These are phyloP conservation scores for Sepioteuthis lessoniana DNA, from an alignment of 2,888 invertebrate genomes.

Conservation along the genomic window DNA sequence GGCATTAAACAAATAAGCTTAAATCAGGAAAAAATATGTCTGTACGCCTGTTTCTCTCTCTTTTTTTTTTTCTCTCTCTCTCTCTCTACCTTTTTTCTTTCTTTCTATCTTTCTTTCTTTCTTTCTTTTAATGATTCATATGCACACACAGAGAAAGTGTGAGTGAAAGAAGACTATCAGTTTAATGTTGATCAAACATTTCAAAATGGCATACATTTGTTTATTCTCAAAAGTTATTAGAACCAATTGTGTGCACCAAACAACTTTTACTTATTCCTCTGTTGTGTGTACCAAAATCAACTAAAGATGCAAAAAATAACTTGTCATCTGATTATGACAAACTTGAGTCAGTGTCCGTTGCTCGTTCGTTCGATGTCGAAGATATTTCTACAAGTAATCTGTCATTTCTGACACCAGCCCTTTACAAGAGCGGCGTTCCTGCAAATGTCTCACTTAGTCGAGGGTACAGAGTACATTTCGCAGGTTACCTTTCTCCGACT, in stretches of 20 bases:
- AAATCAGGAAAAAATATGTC: too few relatives aligned
- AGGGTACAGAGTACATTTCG: background rate
- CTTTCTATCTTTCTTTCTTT: too few relatives aligned
- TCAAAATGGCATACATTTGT: too few relatives aligned
- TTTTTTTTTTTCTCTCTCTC: too few relatives aligned
- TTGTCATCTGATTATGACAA: background rate
- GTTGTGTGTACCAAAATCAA: background rate
- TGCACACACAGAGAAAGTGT: too few relatives aligned
- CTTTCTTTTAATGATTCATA: too few relatives aligned
- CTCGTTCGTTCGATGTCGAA: background rate
- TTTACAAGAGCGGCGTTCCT: background rate
- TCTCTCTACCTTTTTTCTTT: too few relatives aligned
- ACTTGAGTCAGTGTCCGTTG: background rate
- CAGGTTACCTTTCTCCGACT: background rate
- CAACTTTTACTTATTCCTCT: background rate
- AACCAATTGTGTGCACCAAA: background rate
- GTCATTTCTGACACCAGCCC: constrained; percentile 19
- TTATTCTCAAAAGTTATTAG: background rate
- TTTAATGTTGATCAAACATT: too few relatives aligned
- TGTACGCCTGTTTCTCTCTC: too few relatives aligned
- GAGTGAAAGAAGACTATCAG: too few relatives aligned
- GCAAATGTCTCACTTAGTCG: background rate
- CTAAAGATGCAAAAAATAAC: background rate
- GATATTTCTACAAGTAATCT: background rate
- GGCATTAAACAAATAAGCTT: too few relatives aligned